Conservation (phyloP, 2,888 invertebrate species). For the Desoria tigrina region DNA sequence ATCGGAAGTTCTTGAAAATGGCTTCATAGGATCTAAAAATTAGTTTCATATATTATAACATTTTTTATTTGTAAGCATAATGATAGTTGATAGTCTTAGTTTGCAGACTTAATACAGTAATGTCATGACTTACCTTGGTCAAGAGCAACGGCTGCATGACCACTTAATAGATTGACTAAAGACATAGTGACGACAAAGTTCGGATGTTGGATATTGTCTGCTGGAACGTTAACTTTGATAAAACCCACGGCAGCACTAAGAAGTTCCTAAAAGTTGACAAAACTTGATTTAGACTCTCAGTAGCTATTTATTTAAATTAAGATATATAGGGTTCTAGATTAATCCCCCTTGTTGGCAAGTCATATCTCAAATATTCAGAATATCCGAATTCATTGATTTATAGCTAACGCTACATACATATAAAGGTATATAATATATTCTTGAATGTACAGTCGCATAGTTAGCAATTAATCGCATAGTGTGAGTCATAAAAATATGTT, state of each 20-base stretch:
- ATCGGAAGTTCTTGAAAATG: background rate
- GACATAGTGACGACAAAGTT: constrained; percentile 65
- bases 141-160: constrained; percentile 53
- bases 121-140: constrained; percentile 42
- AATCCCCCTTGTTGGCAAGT: no score
- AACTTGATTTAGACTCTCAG: constrained; percentile 5
- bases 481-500: no score
- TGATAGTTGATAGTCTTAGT: background rate
- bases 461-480: no score
- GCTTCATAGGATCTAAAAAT: constrained; percentile 28
- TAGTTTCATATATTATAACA: no score
- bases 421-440: no score
- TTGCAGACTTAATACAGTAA: no score
- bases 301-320: background rate
- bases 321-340: background rate
- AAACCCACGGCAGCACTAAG: constrained; percentile 60
- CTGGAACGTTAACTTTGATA: constrained; percentile 40
- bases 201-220: constrained; percentile 45
- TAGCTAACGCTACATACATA: no score
- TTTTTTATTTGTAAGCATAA: background rate
- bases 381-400: no score
- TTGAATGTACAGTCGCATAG: no score
- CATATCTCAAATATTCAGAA: no score
- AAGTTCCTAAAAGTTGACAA: constrained; percentile 57
- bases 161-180: constrained; percentile 61